Conservation (phyloP, 2,888 invertebrate genomes). For the Gymnocheta viridis region DNA sequence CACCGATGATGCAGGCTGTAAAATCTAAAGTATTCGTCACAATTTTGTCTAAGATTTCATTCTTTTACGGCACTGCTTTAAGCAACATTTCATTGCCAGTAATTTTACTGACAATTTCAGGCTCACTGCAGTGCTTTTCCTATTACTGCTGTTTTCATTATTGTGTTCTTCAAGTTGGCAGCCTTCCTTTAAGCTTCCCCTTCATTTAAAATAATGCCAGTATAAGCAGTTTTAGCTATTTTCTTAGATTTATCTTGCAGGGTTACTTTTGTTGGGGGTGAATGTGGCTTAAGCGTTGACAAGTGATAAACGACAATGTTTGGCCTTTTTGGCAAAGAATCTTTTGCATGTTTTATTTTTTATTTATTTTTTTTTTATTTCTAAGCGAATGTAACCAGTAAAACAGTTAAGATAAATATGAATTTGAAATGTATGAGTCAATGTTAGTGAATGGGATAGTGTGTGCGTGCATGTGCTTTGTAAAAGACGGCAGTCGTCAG, state of each 20-base stretch:
- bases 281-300: constrained; percentile 55
- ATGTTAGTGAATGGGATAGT: not conserved
- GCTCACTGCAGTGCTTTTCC: constrained; percentile 27
- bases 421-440: not conserved
- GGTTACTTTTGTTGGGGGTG: constrained; percentile 31
- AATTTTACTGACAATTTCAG: constrained; percentile 34
- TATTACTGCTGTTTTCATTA: not conserved
- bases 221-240: not conserved
- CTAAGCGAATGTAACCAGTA: constrained; percentile 11
- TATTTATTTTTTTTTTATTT: not conserved
- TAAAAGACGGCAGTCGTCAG: not conserved
- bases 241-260: not conserved
- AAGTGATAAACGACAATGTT: constrained; percentile 64
- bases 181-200: not conserved
- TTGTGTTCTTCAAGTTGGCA: not conserved
- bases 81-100: constrained; percentile 24
- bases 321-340: constrained; percentile 58
- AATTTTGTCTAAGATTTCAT: not conserved
- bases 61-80: not conserved
- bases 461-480: not conserved
- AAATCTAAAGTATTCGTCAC: too few relatives aligned
- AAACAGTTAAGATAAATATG: constrained; percentile 26
- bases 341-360: not conserved
- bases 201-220: constrained; percentile 12
- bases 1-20: too few relatives aligned